Conservation (phyloP, 2,888 invertebrate genomes). For the Erebia palarica region DNA sequence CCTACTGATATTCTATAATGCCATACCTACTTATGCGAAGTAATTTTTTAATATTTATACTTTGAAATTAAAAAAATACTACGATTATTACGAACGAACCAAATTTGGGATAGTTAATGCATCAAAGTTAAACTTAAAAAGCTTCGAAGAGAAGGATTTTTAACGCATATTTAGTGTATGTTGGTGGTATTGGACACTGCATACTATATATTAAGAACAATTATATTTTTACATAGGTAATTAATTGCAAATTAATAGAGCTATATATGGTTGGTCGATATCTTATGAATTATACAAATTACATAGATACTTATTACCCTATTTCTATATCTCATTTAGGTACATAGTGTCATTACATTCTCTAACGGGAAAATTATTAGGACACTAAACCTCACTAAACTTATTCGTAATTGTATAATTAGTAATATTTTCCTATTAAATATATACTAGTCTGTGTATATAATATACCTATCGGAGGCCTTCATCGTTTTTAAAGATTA, state of each 20-base stretch:
- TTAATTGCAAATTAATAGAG: not conserved
- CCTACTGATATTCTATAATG: too few relatives aligned
- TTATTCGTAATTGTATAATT: slow-evolving; percentile 35
- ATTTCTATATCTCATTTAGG: slow-evolving; percentile 9
- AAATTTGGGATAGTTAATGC: slow-evolving; percentile 7
- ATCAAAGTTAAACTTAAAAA: not conserved
- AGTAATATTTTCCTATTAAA: slow-evolving; percentile 65
- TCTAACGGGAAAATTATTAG: not conserved
- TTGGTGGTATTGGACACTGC: not conserved
- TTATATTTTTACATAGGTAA: slow-evolving; percentile 6
- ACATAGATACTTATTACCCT: slow-evolving; percentile 8
- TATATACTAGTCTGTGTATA: slow-evolving; percentile 59
- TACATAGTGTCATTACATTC: not conserved
- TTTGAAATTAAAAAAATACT: not conserved
- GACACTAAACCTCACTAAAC: slow-evolving; percentile 4
- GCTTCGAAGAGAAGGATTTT: not conserved
- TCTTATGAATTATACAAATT: slow-evolving; percentile 23
- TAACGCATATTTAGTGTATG: not conserved
- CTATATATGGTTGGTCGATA: slow-evolving; percentile 3
- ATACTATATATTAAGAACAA: slow-evolving; percentile 1
- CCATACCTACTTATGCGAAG: not conserved
- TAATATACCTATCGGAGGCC: slow-evolving; percentile 70
- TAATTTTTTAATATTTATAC: not conserved
- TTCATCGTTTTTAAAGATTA: slow-evolving; percentile 61
- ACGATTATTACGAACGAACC: not conserved